A percentile compares a stretch with the other conserved stretches of the same genome.
phyloP scores from a whole-genome alignment of 2,797 vertebrate genomes.

The Sandelia bainsii region DNA sequence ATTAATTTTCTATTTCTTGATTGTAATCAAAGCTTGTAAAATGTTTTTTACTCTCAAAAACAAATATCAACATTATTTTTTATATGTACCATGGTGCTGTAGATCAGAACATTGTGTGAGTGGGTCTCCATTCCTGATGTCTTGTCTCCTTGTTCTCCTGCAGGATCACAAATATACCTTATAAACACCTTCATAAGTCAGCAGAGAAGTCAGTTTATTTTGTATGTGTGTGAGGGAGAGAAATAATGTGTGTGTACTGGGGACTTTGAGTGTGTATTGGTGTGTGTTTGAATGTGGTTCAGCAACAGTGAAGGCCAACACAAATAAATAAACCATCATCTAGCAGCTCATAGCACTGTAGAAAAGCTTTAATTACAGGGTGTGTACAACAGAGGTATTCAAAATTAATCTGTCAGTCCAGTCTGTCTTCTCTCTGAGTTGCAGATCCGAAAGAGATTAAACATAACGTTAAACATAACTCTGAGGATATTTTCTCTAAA shows the following conservation, averaged over 20 bases:
- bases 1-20: slow-evolving; percentile 1
- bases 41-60: background rate
- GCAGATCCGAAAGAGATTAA: slow-evolving; percentile 29
- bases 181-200: slow-evolving; percentile 52
- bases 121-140: slow-evolving; percentile 97
- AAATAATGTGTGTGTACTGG: background rate
- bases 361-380: slow-evolving; percentile 72
- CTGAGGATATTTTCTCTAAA: slow-evolving; percentile 51
- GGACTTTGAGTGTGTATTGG: slow-evolving; percentile 22
- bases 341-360: slow-evolving; percentile 22
- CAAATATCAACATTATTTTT: background rate
- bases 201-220: slow-evolving; percentile 22
- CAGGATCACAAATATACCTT: slow-evolving; percentile 62
- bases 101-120: slow-evolving; percentile 97
- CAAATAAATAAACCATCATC: slow-evolving; percentile 59
- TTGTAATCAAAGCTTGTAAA: background rate
- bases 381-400: slow-evolving; percentile 59
- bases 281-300: slow-evolving; percentile 41
- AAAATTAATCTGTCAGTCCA: slow-evolving; percentile 63
- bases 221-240: background rate
- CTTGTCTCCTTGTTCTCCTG: slow-evolving; percentile 97
- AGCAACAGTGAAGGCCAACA: slow-evolving; percentile 50
- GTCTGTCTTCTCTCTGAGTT: slow-evolving; percentile 25
- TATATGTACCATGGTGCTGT: slow-evolving; percentile 89
- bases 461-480: slow-evolving; percentile 27